A percentile compares a stretch with the other conserved stretches of the same genome.
Conservation (phyloP, 2,888 invertebrate species). For the Chromoteleia sp. region DNA sequence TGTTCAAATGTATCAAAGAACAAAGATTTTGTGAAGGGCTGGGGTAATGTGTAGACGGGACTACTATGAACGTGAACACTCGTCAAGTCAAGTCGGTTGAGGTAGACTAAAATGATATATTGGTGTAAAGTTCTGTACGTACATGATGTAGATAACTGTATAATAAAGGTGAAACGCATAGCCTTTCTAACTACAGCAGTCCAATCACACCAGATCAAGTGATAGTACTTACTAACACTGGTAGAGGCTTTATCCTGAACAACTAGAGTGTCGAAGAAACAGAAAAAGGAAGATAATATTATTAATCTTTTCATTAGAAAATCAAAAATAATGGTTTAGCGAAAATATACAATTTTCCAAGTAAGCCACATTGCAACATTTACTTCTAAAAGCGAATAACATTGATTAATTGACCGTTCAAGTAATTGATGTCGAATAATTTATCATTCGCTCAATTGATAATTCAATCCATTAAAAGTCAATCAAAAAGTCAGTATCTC, state of each 20-base stretch:
- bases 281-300: conserved; percentile 84
- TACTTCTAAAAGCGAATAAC: too few relatives aligned
- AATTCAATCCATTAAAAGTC: too few relatives aligned
- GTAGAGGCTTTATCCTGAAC: conserved; percentile 99
- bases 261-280: conserved; percentile 90
- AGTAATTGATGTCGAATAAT: too few relatives aligned
- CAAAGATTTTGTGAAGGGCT: neutral
- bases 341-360: too few relatives aligned
- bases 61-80: conserved; percentile 55
- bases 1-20: neutral
- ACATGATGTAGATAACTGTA: conserved; percentile 63
- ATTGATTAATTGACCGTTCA: too few relatives aligned
- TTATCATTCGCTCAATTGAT: too few relatives aligned
- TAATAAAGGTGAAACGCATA: conserved; percentile 80
- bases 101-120: conserved; percentile 47
- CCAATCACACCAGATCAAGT: conserved; percentile 86
- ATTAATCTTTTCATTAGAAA: conserved; percentile 78
- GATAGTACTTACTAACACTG: conserved; percentile 97
- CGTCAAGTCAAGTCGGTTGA: conserved; percentile 55
- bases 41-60: conserved; percentile 10
- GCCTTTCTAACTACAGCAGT: conserved; percentile 85
- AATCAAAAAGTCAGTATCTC: too few relatives aligned
- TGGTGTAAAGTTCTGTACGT: conserved; percentile 60
- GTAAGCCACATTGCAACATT: too few relatives aligned
- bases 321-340: too few relatives aligned